Base-by-base conservation (phyloP, 2,888 invertebrate species). In the Ornithoptera priamus region DNA sequence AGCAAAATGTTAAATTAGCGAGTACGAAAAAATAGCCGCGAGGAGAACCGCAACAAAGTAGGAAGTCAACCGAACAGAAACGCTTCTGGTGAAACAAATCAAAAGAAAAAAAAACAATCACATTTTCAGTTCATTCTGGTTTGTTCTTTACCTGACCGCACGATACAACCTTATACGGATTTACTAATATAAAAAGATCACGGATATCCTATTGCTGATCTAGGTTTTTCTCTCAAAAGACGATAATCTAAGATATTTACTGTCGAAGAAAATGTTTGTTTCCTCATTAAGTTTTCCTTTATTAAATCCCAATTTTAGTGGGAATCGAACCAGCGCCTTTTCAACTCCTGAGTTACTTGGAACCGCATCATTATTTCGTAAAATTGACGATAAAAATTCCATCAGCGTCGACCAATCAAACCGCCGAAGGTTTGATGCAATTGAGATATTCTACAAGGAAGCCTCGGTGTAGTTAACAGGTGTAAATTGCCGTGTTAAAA, bases 401-500 rank as follows among this genome's bases (percentile, higher is more conserved):
- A 65, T 64, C 68, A 53, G 20, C 59, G 39, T 18, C 64, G 18
- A 12, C 69, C 68, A 58, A 72, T 72, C 70, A 70, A 58, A 62
- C 46, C 39, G 15, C 50, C 66, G 22, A 57, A 42, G 65, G 60
- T 65, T 59, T 64, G 50, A 74, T 65, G 70, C 73, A 75, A 80
- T 83, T 78, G 82, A 79, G 75, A 72, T 63, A 74, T 83, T 79
- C 76, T 77, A 78, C 76, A 80, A 83, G 83, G 84, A 84, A 83
- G 83, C 80, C 76, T 79, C 80, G 79, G 81, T 78, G 77, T 77
- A 74, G 78, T 74, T 82, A 85, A 83, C 85, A 87, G 85, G 88
- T 88, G 89, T 87, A 88, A 89, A 89, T 88, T 85, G 85, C 84
- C 86, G 79, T 84, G 85, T 87, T 89, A 80, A 87, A 85, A 80